Conservation (phyloP, 2,888 invertebrate genomes). For the Caradrina kadenii region DNA sequence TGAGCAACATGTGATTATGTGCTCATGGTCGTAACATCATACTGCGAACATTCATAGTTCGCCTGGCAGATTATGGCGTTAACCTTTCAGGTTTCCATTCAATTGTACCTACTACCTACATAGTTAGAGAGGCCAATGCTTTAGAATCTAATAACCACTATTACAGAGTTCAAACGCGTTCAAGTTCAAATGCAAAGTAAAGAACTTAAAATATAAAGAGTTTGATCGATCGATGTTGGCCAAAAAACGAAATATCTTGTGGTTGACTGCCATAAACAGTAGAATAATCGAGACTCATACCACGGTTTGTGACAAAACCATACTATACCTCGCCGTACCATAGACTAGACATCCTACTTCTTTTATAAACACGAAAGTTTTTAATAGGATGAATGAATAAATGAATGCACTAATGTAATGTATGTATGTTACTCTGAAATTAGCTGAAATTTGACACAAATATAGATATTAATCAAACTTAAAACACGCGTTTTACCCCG, state of each 20-base stretch:
- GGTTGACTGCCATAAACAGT: too few species aligned
- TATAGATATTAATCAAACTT: too few species aligned
- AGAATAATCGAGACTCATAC: too few species aligned
- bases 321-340: too few species aligned
- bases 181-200: constrained; percentile 9
- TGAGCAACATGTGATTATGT: neutral
- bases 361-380: too few species aligned
- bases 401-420: too few species aligned
- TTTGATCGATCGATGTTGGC: neutral
- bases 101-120: neutral
- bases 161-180: constrained; percentile 12
- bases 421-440: too few species aligned
- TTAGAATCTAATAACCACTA: constrained; percentile 14
- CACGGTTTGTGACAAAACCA: too few species aligned
- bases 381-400: too few species aligned
- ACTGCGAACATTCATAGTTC: constrained; percentile 5
- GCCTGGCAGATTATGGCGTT: constrained; percentile 28
- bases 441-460: too few species aligned
- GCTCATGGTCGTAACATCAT: constrained; percentile 4
- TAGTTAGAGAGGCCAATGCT: constrained; percentile 1
- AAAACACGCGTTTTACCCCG: too few species aligned
- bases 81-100: constrained; percentile 42
- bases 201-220: constrained; percentile 6
- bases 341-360: neutral
- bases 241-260: constrained; percentile 2